A percentile compares a stretch with the other conserved stretches of the same genome.
phyloP scores from a whole-genome alignment of 2,888 invertebrate genomes.

The Punctoribates punctum region DNA sequence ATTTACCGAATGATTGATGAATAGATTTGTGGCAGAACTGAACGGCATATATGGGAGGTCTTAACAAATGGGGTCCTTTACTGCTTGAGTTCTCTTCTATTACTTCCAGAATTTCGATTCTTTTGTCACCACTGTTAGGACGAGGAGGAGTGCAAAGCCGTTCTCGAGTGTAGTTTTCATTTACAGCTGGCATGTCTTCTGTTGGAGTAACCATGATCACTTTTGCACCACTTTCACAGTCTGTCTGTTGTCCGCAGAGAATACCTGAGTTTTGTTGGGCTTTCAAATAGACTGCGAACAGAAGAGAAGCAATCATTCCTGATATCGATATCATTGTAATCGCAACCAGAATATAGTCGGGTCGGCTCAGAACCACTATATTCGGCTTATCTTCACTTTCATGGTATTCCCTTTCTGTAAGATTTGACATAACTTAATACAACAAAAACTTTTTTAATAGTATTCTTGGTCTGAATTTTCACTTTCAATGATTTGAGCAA shows the following conservation, averaged over 20 bases:
- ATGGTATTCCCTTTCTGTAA: slow-evolving; percentile 6
- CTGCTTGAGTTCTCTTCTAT: not conserved
- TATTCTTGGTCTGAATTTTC: not conserved
- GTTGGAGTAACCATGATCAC: slow-evolving; percentile 13
- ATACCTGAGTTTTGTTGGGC: not conserved
- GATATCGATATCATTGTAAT: not conserved
- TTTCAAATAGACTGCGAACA: slow-evolving; percentile 10
- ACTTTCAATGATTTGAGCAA: too few relatives aligned
- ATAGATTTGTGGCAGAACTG: slow-evolving; percentile 32
- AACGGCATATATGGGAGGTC: slow-evolving; percentile 22
- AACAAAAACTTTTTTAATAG: too few relatives aligned
- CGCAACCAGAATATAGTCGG: slow-evolving; percentile 11
- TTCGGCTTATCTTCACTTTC: slow-evolving; percentile 2
- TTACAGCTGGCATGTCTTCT: slow-evolving; percentile 6
- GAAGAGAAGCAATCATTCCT: not conserved
- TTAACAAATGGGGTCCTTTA: not conserved
- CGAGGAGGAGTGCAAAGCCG: slow-evolving; percentile 22
- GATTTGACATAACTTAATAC: slow-evolving; percentile 17
- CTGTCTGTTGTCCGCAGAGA: not conserved
- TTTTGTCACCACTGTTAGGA: not conserved
- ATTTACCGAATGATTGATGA: not conserved
- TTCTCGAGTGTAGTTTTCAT: not conserved
- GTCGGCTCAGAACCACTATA: slow-evolving; percentile 10
- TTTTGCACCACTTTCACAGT: slow-evolving; percentile 22
- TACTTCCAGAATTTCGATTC: not conserved